Evolutionary conservation across 2,888 invertebrate species (phyloP).

Genomic region (Beris morrisii): DNA sequence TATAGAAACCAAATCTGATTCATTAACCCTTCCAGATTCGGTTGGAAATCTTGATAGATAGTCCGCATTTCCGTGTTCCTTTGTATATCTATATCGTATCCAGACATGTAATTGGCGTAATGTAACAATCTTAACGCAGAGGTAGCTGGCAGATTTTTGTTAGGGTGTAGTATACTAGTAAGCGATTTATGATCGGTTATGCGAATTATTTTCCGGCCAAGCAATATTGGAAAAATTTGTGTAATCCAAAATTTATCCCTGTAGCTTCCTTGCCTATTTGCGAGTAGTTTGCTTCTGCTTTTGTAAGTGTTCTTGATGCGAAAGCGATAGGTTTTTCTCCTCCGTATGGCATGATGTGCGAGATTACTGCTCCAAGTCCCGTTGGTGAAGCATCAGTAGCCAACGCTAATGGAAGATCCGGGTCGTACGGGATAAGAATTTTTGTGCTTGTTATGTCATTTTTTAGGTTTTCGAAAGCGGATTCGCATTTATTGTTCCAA

Average conservation of each 20-base stretch:
- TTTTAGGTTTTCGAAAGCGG: constrained; percentile 41
- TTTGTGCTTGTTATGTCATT: constrained; percentile 34
- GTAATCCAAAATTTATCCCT: constrained; percentile 47
- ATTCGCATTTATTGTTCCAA: constrained; percentile 15
- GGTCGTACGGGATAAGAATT: constrained; percentile 41
- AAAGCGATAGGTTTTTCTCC: constrained; percentile 48
- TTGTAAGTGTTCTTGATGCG: constrained; percentile 45
- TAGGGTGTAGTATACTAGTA: constrained; percentile 42
- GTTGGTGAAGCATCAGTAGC: constrained; percentile 42
- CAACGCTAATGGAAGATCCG: constrained; percentile 39
- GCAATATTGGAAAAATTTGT: constrained; percentile 49
- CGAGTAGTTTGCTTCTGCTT: constrained; percentile 43
- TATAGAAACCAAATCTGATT: neutral
- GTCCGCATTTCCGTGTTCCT: constrained; percentile 36
- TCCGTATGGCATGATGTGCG: constrained; percentile 45
- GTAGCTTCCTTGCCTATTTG: constrained; percentile 45
- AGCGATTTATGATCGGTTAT: constrained; percentile 48
- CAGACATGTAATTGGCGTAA: constrained; percentile 37
- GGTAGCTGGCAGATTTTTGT: constrained; percentile 34
- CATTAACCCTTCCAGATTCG: neutral
- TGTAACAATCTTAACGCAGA: constrained; percentile 37
- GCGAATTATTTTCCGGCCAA: constrained; percentile 49
- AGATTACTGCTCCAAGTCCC: constrained; percentile 45
- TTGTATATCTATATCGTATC: constrained; percentile 34
- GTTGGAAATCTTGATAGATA: constrained; percentile 36